phyloP scores from a whole-genome alignment of 2,797 vertebrate species.

The Triplophysa bombifrons region DNA sequence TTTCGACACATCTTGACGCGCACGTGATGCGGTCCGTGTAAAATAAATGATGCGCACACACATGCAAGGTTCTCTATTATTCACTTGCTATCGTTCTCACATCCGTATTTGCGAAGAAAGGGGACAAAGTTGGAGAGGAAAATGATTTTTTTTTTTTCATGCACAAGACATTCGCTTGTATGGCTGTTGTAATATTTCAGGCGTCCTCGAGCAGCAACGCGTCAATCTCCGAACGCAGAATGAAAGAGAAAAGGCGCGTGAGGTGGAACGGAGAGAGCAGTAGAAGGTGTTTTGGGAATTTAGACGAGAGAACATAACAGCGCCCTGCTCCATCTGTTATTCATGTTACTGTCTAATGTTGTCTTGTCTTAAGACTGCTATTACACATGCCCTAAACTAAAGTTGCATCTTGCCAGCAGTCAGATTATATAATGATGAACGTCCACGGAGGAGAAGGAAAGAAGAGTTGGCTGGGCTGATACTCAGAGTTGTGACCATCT shows the following conservation, averaged over 20 bases:
- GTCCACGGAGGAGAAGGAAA: slow-evolving; percentile 16
- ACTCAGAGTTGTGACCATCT: slow-evolving; percentile 24
- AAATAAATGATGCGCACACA: slow-evolving; percentile 3
- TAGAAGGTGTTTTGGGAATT: slow-evolving; percentile 42
- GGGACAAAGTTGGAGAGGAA: slow-evolving; percentile 15
- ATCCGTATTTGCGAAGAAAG: slow-evolving; percentile 15
- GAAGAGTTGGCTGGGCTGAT: slow-evolving; percentile 9
- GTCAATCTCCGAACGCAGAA: slow-evolving; percentile 31
- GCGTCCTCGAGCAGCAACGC: slow-evolving; percentile 22
- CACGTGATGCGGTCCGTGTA: not conserved
- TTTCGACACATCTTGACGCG: slow-evolving; percentile 12
- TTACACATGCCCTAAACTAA: slow-evolving; percentile 33
- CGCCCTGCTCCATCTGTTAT: slow-evolving; percentile 45
- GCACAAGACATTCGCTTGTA: slow-evolving; percentile 40
- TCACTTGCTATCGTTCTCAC: slow-evolving; percentile 16
- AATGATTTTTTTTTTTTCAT: slow-evolving; percentile 36
- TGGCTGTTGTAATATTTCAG: slow-evolving; percentile 34
- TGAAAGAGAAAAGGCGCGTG: slow-evolving; percentile 12
- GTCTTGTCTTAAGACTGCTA: slow-evolving; percentile 24
- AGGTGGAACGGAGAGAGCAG: not conserved
- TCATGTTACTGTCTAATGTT: slow-evolving; percentile 45
- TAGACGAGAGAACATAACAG: slow-evolving; percentile 36
- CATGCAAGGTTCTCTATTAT: not conserved
- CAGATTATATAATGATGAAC: not conserved
- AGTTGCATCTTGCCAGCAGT: slow-evolving; percentile 16